phyloP scores from a whole-genome alignment of 2,113 vertebrate genomes.

The Bufo gargarizans region DNA sequence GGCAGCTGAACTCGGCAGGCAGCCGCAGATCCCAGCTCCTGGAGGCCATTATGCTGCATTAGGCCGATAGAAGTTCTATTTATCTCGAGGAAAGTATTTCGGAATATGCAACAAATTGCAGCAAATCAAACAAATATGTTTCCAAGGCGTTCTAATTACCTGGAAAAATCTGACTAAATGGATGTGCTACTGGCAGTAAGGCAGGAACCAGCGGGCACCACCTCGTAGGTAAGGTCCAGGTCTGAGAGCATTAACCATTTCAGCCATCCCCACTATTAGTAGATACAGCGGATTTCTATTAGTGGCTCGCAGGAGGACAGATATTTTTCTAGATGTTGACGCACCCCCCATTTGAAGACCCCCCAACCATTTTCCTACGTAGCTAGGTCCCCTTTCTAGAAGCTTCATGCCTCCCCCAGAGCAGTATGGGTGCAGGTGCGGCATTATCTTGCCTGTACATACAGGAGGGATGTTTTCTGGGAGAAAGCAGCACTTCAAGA shows the following conservation, averaged over 20 bases:
- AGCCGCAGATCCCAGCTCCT: background rate
- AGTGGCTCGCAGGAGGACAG: no score
- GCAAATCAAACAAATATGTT: conserved; percentile 5
- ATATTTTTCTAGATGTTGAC: no score
- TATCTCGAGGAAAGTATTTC: conserved; percentile 35
- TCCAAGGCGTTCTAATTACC: conserved; percentile 33
- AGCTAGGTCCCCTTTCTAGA: no score
- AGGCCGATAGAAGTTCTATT: conserved; percentile 27
- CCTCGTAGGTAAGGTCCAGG: background rate
- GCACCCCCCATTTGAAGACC: no score
- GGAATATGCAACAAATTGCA: conserved; percentile 17
- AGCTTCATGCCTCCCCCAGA: no score
- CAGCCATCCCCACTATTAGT: background rate
- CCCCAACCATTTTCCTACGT: no score
- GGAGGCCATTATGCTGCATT: conserved; percentile 39
- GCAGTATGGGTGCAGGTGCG: no score
- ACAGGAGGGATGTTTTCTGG: no score
- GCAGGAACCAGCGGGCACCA: background rate
- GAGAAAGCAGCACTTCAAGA: no score
- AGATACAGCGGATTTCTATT: no score
- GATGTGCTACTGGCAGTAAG: background rate
- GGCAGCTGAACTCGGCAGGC: conserved; percentile 12
- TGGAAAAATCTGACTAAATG: conserved; percentile 1
- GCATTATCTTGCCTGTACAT: no score
- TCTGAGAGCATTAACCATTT: no score